Base-by-base conservation (phyloP, 2,888 invertebrate genomes). In the Torymus aiolomorphi region DNA sequence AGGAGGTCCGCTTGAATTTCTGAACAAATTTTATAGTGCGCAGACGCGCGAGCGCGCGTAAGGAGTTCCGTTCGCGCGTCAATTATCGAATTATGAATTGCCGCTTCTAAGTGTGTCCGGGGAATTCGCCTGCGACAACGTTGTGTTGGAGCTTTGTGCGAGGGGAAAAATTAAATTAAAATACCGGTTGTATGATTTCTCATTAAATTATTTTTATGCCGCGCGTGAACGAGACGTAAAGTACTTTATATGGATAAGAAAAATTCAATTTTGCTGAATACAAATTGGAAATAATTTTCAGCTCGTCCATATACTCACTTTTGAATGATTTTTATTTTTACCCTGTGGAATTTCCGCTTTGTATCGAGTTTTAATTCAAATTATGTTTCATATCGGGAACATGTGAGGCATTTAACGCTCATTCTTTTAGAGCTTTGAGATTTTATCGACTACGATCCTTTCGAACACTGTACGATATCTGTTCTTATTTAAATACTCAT, bases 1-100 rank as follows among this genome's bases (percentile, higher is more conserved):
- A 42, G 16, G 65, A 51, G 51, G 49, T 42, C 18, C 67, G 49
- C 67, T 13, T 24, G 8, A 16, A 42, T 63, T 71, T 74, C 24
- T n/a, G 13, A n/a, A 16, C 31, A 16, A 42, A 16, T 73, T 63
- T 31, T 52, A 66, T 73, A n/a, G 31, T 20, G n/a, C 31, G n/a
- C 51, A 10, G 8, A 10, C 42, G n/a, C n/a, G 20, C 51, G 42
- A 8, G 8, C 42, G n/a, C n/a, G 20, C 51, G 42, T 5, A 24
- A 12, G 13, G 52, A 31, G 14, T 18, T 8, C 31, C n/a, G 4
- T 0, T 54, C 42, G 8, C 42, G 42, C 42, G 42, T 42, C 65
- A 42, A 63, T 56, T 31, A 24, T n/a, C 31, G 49, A 56, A 54
- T 76, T 54, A 67, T 57, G 31, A 51, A 61, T 67, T 67, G 52